A percentile compares a stretch with the other conserved stretches of the same genome.
Conservation (phyloP, 53 echinoderm and acorn worm genomes). For the Crossaster papposus region DNA sequence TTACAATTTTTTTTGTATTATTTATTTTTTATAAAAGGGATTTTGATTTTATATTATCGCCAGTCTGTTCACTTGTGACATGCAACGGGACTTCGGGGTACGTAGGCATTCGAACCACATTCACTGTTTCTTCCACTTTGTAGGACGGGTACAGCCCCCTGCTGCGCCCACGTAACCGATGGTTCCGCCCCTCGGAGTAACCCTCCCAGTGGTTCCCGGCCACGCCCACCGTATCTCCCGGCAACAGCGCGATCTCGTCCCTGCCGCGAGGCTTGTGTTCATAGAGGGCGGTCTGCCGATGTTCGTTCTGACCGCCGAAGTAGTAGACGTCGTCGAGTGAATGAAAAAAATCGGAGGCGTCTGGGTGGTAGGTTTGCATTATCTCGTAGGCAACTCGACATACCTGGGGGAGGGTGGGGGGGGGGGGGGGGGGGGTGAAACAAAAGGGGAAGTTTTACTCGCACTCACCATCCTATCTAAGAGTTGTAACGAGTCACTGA, state of each 20-base stretch:
- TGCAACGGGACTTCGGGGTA: constrained; percentile 68
- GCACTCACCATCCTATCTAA: background rate
- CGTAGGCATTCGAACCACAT: constrained; percentile 80
- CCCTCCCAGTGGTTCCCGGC: constrained; percentile 99
- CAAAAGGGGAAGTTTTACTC: background rate
- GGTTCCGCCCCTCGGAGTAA: constrained; percentile 85
- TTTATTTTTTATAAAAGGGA: background rate
- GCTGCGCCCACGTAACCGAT: constrained; percentile 44
- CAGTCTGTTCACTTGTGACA: background rate
- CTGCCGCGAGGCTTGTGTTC: constrained; percentile 70
- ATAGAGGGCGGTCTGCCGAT: constrained; percentile 76
- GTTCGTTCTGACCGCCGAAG: constrained; percentile 93
- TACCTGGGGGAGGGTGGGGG: too few species aligned
- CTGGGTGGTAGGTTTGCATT: constrained; percentile 83
- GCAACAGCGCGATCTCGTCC: constrained; percentile 74
- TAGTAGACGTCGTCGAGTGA: constrained; percentile 95
- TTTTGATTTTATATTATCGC: background rate
- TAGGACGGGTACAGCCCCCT: constrained; percentile 93
- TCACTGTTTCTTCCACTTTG: constrained; percentile 85
- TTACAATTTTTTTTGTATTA: background rate
- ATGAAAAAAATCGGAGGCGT: constrained; percentile 80
- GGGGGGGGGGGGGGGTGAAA: background rate
- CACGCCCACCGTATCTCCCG: constrained; percentile 83
- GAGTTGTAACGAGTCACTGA: background rate
- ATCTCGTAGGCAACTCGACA: constrained; percentile 96